Base-by-base conservation (phyloP, 2,797 vertebrate species). In the Emydoidea blandingii region DNA sequence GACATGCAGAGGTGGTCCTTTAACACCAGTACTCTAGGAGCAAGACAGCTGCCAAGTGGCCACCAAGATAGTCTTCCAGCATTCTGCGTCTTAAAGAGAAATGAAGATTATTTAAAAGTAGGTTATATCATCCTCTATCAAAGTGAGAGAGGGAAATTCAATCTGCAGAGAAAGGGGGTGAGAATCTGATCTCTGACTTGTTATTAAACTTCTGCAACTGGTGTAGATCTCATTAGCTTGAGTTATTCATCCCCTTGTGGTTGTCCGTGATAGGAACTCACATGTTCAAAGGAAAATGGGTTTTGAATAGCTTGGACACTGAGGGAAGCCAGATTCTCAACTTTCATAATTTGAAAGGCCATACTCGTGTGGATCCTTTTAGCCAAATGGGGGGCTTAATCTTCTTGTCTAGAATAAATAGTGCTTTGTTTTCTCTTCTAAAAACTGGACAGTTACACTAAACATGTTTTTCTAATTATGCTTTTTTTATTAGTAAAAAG, bases 21-120 rank as follows among this genome's bases (percentile, higher is more conserved):
- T 85, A 25, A 2, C 31, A 47, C 3, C 6, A 86, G 0, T 65
- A 47, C 74, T 86, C 37, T 53, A 81, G 87, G 87, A 86, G 68
- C 16, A 50, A 92, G 29, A 25, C 57, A 80, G 81, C n/a, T 87
- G 62, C 91, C 78, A 84, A 91, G 56, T 37, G 83, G 53, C 19
- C 89, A 68, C 62, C 87, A 74, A 54, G 85, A 87, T 78, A 78
- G 53, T 53, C 79, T 87, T 83, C 54, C 31, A 57, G n/a, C 21
- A 50, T 91, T 52, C 31, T 76, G 14, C 25, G 82, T 57, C 53
- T 95, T 12, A 65, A 93, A 92, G 54, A 82, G 74, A 81, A 95
- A 84, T 49, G 81, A 91, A 81, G 82, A 34, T 84, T 74, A 62
- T 88, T 88, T 90, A 2, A 57, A 95, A 91, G 52, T 83, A 85